A percentile compares a stretch with the other conserved stretches of the same genome.
Evolutionary conservation across 2,113 vertebrate genomes (phyloP).

Genomic region (Aldabrachelys gigantea): DNA sequence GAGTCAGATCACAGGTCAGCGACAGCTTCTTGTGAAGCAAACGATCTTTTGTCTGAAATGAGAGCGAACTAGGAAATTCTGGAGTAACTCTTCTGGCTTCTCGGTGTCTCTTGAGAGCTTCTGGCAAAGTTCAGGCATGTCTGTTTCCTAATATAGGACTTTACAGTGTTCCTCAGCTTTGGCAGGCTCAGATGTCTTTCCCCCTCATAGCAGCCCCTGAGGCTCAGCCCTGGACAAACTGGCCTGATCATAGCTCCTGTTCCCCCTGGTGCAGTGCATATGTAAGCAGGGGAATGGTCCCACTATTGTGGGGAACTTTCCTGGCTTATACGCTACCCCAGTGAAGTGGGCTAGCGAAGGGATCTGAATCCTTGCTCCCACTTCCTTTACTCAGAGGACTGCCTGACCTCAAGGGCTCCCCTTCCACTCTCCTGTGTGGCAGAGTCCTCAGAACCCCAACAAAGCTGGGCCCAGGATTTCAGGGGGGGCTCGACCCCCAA

Average conservation of each 20-base stretch:
- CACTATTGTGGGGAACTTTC: no score
- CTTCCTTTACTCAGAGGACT: no score
- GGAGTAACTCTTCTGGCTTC: background rate
- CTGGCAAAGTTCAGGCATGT: background rate
- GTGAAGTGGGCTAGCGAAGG: no score
- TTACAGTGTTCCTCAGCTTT: background rate
- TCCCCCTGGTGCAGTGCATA: no score
- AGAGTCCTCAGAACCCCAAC: no score
- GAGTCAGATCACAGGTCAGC: background rate
- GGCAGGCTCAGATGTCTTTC: background rate
- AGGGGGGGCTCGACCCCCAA: no score
- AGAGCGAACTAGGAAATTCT: background rate
- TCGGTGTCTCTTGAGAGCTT: background rate
- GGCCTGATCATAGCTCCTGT: background rate
- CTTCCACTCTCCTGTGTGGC: no score
- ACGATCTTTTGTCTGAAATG: background rate
- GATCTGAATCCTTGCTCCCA: no score
- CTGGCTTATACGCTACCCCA: no score
- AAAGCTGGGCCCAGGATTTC: no score
- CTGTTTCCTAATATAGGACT: background rate
- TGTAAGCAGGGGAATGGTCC: no score
- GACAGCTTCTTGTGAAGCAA: background rate
- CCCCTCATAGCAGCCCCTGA: background rate
- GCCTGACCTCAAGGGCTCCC: no score
- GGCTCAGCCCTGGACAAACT: background rate